A percentile compares a stretch with the other conserved stretches of the same genome.
Conservation (phyloP, 1,140 invertebrate species). For the Nasonia longicornis region DNA sequence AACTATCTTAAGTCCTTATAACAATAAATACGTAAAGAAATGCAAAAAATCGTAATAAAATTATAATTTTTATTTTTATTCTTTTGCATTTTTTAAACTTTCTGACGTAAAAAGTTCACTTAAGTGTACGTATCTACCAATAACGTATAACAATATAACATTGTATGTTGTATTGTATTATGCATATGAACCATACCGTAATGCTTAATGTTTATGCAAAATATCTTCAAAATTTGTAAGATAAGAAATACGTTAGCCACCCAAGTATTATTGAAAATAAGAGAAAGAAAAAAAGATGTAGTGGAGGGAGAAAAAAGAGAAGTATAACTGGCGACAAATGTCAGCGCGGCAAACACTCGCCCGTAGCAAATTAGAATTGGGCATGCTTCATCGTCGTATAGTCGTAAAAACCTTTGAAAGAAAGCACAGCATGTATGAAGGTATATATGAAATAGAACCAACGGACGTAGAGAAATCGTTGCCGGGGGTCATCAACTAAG, state of each 20-base stretch:
- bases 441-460: slow-evolving; percentile 6
- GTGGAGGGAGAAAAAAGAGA: not conserved
- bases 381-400: slow-evolving; percentile 41
- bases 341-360: slow-evolving; percentile 46
- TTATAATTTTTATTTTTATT: too few relatives aligned
- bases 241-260: slow-evolving; percentile 29
- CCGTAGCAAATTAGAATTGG: slow-evolving; percentile 47
- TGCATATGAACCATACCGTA: too few relatives aligned
- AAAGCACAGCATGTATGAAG: slow-evolving; percentile 1
- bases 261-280: not conserved
- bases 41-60: too few relatives aligned
- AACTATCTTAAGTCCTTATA: too few relatives aligned
- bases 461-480: slow-evolving; percentile 19
- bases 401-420: slow-evolving; percentile 38
- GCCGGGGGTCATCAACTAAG: slow-evolving; percentile 23
- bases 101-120: too few relatives aligned
- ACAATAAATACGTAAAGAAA: too few relatives aligned
- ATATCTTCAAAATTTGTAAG: not conserved
- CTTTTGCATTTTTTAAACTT: too few relatives aligned
- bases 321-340: slow-evolving; percentile 44
- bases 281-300: not conserved
- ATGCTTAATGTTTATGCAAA: too few relatives aligned
- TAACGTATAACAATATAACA: too few relatives aligned
- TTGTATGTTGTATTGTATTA: too few relatives aligned
- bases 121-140: too few relatives aligned